phyloP scores from a whole-genome alignment of 2,888 invertebrate genomes.

The Andricus curvator region DNA sequence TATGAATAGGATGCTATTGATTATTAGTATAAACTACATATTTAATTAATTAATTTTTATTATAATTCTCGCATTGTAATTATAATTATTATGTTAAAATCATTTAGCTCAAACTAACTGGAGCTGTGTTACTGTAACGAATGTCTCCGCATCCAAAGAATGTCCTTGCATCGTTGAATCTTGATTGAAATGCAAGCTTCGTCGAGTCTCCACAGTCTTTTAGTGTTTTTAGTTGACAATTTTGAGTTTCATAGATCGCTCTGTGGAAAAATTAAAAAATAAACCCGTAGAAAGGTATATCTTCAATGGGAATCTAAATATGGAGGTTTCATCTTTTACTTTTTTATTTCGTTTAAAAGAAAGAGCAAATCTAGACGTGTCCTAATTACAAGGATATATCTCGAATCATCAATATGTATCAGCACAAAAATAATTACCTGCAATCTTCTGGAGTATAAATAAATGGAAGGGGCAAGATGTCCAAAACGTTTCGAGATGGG shows the following conservation, averaged over 20 bases:
- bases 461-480: background rate
- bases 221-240: conserved; percentile 12
- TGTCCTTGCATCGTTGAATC: background rate
- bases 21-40: too few species aligned
- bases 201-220: conserved; percentile 3
- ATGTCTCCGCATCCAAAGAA: background rate
- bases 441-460: conserved; percentile 7
- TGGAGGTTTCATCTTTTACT: too few species aligned
- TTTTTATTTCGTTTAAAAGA: background rate
- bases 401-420: background rate
- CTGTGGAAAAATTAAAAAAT: background rate
- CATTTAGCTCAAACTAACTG: background rate
- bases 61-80: too few species aligned
- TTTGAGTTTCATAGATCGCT: background rate
- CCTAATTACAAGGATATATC: too few species aligned
- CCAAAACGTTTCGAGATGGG: background rate
- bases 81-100: too few species aligned
- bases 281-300: too few species aligned
- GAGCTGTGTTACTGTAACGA: background rate
- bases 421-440: background rate
- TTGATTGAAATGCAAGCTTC: conserved; percentile 5
- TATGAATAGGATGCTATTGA: background rate
- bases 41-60: too few species aligned
- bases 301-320: too few species aligned
- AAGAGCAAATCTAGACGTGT: background rate